Conservation (phyloP, 2,113 vertebrate species). For the Misgurnus anguillicaudatus region DNA sequence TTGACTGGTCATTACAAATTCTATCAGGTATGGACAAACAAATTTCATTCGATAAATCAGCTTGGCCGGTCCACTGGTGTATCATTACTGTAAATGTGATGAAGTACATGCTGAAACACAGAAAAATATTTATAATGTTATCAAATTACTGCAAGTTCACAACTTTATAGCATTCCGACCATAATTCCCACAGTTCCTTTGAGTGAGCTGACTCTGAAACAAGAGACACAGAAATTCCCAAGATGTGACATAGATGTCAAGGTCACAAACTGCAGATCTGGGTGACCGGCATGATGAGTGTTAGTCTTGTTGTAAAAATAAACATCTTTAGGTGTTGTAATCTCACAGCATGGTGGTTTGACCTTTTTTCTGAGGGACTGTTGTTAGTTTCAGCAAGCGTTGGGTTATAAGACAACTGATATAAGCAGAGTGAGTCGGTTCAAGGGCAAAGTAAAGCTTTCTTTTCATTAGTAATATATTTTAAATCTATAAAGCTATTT, state of each 20-base stretch:
- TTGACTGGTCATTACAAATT: too few species aligned
- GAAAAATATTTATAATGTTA: not conserved
- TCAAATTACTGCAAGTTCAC: too few species aligned
- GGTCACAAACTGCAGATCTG: not conserved
- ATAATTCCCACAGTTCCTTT: conserved; percentile 1
- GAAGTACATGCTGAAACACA: not conserved
- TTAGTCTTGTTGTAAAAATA: conserved; percentile 7
- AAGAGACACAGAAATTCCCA: not conserved
- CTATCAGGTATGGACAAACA: too few species aligned
- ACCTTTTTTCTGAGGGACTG: conserved; percentile 8
- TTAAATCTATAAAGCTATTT: too few species aligned
- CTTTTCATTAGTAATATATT: too few species aligned
- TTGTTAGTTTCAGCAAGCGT: not conserved
- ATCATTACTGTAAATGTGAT: not conserved
- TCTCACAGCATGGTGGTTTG: conserved; percentile 11
- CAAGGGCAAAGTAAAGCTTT: too few species aligned
- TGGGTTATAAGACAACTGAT: too few species aligned
- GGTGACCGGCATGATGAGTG: not conserved
- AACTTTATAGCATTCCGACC: not conserved
- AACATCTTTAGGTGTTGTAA: not conserved
- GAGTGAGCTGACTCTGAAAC: not conserved
- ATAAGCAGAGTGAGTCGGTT: too few species aligned
- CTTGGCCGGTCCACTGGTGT: not conserved
- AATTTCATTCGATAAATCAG: not conserved
- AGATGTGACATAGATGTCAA: not conserved